Percentiles rank a stretch among this genome's conserved stretches.
phyloP scores from a whole-genome alignment of 2,797 vertebrate species.

The Malacoraja senta region DNA sequence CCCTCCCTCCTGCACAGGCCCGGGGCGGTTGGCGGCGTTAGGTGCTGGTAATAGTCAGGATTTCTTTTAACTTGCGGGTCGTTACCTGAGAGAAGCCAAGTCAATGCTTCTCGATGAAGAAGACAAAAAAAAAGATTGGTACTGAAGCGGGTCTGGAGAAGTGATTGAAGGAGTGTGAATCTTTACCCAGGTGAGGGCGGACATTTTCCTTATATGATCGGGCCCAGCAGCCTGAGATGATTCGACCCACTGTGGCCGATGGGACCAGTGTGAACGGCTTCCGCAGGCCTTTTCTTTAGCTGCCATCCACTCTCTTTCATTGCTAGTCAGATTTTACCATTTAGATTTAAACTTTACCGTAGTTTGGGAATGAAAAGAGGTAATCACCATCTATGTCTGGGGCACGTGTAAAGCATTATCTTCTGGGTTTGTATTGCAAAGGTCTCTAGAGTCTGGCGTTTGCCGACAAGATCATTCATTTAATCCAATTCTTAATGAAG shows the following conservation, averaged over 20 bases:
- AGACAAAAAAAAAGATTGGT: neutral
- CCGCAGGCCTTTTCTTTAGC: neutral
- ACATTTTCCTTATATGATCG: conserved; percentile 55
- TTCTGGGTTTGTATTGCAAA: neutral
- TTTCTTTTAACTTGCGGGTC: neutral
- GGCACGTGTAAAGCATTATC: neutral
- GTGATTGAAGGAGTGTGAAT: neutral
- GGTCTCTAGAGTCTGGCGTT: too few relatives aligned
- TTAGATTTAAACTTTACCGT: neutral
- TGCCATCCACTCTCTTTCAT: neutral
- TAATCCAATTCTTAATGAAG: too few relatives aligned
- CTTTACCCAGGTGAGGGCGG: conserved; percentile 39
- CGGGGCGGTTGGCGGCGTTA: neutral
- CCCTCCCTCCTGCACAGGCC: too few relatives aligned
- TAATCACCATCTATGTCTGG: neutral
- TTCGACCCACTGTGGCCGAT: conserved; percentile 43
- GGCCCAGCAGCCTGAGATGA: conserved; percentile 46
- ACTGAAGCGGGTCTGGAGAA: neutral
- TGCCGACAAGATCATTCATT: too few relatives aligned
- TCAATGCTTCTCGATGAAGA: neutral
- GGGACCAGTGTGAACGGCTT: neutral
- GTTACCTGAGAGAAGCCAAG: neutral
- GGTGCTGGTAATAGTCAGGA: too few relatives aligned
- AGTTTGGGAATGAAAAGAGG: neutral
- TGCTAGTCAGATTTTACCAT: neutral